These are phyloP conservation scores for Melipona bicolor DNA, from an alignment of 2,888 invertebrate genomes.

Conservation along the genomic window DNA sequence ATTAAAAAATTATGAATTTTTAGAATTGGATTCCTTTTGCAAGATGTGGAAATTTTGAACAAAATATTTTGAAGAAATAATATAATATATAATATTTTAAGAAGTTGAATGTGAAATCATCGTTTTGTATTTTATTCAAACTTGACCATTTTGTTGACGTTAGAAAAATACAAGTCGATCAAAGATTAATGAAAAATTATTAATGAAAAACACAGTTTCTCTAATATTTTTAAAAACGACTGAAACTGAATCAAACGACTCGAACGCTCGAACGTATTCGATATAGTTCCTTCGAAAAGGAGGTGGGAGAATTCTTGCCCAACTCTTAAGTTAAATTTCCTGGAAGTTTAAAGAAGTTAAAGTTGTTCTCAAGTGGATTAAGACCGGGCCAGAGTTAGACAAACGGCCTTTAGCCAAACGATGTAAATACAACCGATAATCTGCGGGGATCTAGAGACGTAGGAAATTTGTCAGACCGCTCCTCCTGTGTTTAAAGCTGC, in stretches of 20 bases:
- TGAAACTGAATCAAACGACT: too few species aligned
- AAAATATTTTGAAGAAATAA: too few species aligned
- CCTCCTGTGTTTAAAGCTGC: conserved; percentile 11
- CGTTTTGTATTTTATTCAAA: too few species aligned
- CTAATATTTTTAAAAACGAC: too few species aligned
- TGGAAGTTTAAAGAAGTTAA: not conserved
- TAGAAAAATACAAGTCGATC: not conserved
- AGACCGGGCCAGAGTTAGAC: not conserved
- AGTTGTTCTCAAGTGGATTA: not conserved
- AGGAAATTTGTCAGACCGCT: conserved; percentile 1
- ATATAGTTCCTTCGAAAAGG: not conserved
- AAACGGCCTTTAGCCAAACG: not conserved
- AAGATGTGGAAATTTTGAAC: too few species aligned
- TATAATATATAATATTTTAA: too few species aligned
- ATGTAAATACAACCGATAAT: conserved; percentile 17
- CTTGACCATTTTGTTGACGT: too few species aligned
- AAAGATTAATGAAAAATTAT: not conserved
- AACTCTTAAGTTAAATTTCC: not conserved
- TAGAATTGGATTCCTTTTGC: too few species aligned
- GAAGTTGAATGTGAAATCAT: too few species aligned
- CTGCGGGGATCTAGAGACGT: not conserved
- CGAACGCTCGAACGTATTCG: too few species aligned
- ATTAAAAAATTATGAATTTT: too few species aligned
- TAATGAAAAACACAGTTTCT: not conserved
- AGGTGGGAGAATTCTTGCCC: not conserved